phyloP scores from a whole-genome alignment of 1,140 invertebrate species.

The Trinorchestia longiramus region DNA sequence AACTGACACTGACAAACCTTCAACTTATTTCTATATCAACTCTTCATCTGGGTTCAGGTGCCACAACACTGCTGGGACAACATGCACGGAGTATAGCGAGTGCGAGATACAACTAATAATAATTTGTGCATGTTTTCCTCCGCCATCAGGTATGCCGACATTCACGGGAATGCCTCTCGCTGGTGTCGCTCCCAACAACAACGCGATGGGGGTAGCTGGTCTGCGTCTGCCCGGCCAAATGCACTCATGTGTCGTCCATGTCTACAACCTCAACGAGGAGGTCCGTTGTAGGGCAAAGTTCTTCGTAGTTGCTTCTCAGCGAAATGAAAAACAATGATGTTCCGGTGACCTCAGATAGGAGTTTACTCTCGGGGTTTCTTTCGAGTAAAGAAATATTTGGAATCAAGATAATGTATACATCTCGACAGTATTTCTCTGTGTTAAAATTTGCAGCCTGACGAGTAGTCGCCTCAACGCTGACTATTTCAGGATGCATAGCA shows the following conservation, averaged over 20 bases:
- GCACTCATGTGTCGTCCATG: constrained; percentile 84
- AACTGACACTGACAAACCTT: neutral
- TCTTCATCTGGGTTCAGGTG: neutral
- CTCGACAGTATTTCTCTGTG: neutral
- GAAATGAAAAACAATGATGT: neutral
- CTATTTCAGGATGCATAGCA: neutral
- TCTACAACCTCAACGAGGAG: constrained; percentile 93
- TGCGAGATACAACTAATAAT: neutral
- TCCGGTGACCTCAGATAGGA: neutral
- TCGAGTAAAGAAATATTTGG: neutral
- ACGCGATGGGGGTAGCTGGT: constrained; percentile 71
- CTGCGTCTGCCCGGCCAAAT: constrained; percentile 70
- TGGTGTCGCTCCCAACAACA: constrained; percentile 76
- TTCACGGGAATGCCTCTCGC: constrained; percentile 74
- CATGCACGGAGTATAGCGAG: neutral
- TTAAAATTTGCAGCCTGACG: neutral
- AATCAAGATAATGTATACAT: too few species aligned
- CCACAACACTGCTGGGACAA: neutral
- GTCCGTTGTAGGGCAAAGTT: constrained; percentile 73
- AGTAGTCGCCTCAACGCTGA: neutral
- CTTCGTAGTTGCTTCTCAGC: neutral
- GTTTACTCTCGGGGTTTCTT: neutral
- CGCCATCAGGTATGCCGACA: constrained; percentile 63
- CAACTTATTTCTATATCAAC: neutral
- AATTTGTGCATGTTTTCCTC: constrained; percentile 43